Percentiles rank a stretch among this genome's conserved stretches.
Evolutionary conservation across 2,888 invertebrate species (phyloP).

Genomic region (Ormyrus nitidulus): DNA sequence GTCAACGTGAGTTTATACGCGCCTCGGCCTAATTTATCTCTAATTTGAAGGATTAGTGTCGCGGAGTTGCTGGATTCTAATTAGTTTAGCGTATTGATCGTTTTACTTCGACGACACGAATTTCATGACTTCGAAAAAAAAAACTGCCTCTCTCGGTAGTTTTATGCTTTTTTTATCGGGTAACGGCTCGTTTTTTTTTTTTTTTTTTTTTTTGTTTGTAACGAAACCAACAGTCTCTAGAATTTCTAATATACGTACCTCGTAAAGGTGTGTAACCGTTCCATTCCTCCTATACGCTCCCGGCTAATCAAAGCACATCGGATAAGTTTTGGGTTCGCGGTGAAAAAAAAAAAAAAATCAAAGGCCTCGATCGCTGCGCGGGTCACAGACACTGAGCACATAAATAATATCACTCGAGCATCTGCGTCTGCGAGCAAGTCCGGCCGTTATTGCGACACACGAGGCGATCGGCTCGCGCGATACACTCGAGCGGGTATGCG

Average conservation of each 20-base stretch:
- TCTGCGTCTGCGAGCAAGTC: conserved; percentile 1
- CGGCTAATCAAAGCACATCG: no score
- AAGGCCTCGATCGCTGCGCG: no score
- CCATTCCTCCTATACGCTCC: background rate
- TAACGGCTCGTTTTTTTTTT: no score
- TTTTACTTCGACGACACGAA: background rate
- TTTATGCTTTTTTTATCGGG: no score
- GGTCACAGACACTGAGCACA: background rate
- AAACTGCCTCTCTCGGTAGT: no score
- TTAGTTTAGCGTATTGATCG: conserved; percentile 18
- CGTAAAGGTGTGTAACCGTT: no score
- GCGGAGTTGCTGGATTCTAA: conserved; percentile 6
- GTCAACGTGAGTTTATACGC: background rate
- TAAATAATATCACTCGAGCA: conserved; percentile 9
- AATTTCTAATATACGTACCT: no score
- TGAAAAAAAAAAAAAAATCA: no score
- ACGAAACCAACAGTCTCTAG: no score
- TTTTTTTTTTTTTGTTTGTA: no score
- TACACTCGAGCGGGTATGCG: conserved; percentile 16
- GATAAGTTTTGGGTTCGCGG: no score
- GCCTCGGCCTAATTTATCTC: background rate
- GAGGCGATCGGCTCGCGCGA: conserved; percentile 20
- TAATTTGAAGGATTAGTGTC: background rate
- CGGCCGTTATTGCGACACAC: conserved; percentile 9
- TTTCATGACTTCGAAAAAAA: no score